Evolutionary conservation across 2,113 vertebrate species (phyloP), one percentile per base, ranked within the genome.

Genomic region (Puntigrus tetrazona): DNA sequence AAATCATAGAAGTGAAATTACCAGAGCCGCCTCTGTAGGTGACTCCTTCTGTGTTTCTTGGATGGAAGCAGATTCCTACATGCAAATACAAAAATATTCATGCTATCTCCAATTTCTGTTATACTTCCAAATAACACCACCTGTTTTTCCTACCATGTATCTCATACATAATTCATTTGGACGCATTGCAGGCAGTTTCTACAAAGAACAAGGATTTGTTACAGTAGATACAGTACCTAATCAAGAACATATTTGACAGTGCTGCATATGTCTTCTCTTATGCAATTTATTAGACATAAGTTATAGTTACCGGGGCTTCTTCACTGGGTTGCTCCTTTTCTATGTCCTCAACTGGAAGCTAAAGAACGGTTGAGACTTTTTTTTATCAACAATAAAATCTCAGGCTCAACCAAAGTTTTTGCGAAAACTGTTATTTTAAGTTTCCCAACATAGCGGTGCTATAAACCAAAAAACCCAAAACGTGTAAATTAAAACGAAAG

Each of bases 281-380:
- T 65, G 76, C 55, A 38, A 59, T 63, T 61, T 36, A 52, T n/a
- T 59, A 59, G 67, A 93, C 93, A 92, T 92, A 93, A 89, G 86
- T 61, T 5, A 70, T 80, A 67, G 77, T 93, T 89, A 90, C 95
- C 25, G 87, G 79, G 85, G 90, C 88, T 78, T 92, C 92, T 89
- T 89, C 88, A 69, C 36, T 86, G 87, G 86, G 38, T 89, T 87
- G 87, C 22, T 93, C 93, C 55, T 83, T 77, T 77, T 91, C 92
- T 38, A 20, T 45, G 69, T 86, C 85, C 36, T 91, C 87, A 7
- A 82, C 50, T 55, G 84, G 77, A 69, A 81, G 67, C 70, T 79
- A 85, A 61, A 85, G 38, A 73, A 70, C 61, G 38, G 74, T 75
- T 83, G 31, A 82, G 65, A 82, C 45, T 50, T 69, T 70, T n/a